Evolutionary conservation across 2,797 vertebrate species (phyloP).

Genomic region (Sarcophilus harrisii): DNA sequence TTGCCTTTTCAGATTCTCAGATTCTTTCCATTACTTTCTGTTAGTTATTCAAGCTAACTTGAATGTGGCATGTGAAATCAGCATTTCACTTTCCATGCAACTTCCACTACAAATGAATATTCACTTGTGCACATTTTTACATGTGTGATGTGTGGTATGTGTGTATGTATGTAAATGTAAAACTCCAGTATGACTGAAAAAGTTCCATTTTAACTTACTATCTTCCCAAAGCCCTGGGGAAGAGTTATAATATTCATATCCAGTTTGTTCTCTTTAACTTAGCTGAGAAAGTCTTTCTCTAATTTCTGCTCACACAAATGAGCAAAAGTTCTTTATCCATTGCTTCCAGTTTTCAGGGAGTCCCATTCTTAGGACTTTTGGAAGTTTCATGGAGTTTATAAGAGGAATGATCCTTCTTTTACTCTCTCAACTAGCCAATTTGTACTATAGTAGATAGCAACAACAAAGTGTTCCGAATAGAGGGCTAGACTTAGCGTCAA

Average conservation of each 20-base stretch:
- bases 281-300: not conserved
- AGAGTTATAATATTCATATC: not conserved
- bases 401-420: conserved; percentile 4
- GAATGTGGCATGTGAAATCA: not conserved
- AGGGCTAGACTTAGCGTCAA: not conserved
- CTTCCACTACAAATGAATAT: conserved; percentile 20
- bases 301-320: not conserved
- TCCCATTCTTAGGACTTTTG: not conserved
- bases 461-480: not conserved
- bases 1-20: conserved; percentile 29
- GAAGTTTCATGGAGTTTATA: not conserved
- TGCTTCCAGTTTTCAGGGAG: not conserved
- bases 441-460: not conserved
- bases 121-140: not conserved
- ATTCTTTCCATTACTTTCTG: conserved; percentile 26
- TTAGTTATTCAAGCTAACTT: conserved; percentile 1
- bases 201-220: conserved; percentile 1
- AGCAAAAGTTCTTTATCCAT: not conserved
- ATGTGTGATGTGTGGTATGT: not conserved
- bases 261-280: not conserved
- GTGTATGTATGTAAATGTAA: not conserved
- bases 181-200: not conserved
- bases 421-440: conserved; percentile 5
- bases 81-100: not conserved
- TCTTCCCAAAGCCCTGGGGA: not conserved